Evolutionary conservation across 1,140 invertebrate species (phyloP), one percentile per base, ranked within the genome.

Genomic region (Globodera rostochiensis): DNA sequence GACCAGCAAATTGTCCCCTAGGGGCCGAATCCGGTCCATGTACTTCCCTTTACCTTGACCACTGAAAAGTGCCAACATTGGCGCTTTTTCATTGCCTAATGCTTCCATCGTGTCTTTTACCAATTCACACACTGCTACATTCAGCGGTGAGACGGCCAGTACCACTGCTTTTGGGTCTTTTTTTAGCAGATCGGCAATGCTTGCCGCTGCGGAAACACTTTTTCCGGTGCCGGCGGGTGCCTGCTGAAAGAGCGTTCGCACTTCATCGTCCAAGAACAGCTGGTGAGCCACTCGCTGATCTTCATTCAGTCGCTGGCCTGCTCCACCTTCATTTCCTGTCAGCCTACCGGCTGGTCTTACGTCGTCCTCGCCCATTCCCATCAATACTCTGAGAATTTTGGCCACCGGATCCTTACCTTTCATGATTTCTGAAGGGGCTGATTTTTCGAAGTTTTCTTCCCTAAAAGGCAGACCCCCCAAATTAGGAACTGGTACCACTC

Each of bases 1-100:
- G 6, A n/a, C 71, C 49, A 73, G 21, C 19, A 73, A 73, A 53
- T 73, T 47, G 49, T n/a, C 19, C 11, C 71, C 71, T 6, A 73
- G 13, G 11, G 46, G 71, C 19, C 49, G 11, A 21, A 73, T 73
- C 19, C 71, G 11, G 46, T 73, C 46, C 71, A 47, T 47, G n/a
- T 73, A 73, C 1, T 21, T 19, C 11, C 46, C 46, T 53, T 73
- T 73, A 15, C 71, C 71, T 15, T 53, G 46, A 13, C 71, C 71
- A 21, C 15, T n/a, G n/a, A 73, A 73, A 19, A 73, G 49, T 15
- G 71, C 71, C 15, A 73, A n/a, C 71, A 73, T 73, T 73, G 15
- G 71, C 15, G 15, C 57, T 15, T 60, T 19, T 15, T 60, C 15
- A 60, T 25, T 25, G 25, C 11, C 15, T 19, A 19, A 5, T 19